Percentiles rank a stretch among this genome's conserved stretches.
Evolutionary conservation across 2,888 invertebrate genomes (phyloP).

Genomic region (Nomada goodeniana): DNA sequence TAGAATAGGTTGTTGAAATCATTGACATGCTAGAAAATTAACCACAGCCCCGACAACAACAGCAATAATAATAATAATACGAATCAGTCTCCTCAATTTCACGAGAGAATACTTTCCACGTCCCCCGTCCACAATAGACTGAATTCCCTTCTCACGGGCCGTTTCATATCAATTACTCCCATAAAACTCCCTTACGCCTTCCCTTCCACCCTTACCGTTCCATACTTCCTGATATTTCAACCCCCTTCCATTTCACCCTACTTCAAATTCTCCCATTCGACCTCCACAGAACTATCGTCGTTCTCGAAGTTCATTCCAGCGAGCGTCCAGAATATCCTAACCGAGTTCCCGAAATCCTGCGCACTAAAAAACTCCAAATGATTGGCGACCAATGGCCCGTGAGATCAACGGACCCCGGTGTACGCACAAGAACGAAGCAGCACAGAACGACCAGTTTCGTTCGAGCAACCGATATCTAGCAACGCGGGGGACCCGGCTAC

Average conservation of each 20-base stretch:
- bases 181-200: too few relatives aligned
- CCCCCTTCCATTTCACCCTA: background rate
- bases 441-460: conserved; percentile 59
- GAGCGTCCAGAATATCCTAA: background rate
- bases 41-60: too few relatives aligned
- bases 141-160: too few relatives aligned
- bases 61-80: too few relatives aligned
- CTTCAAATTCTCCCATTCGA: background rate
- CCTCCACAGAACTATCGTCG: background rate
- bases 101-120: too few relatives aligned
- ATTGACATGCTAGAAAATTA: too few relatives aligned
- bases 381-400: conserved; percentile 42
- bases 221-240: too few relatives aligned
- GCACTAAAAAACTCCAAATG: conserved; percentile 4
- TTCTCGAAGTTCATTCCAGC: background rate
- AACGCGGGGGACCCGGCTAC: conserved; percentile 4
- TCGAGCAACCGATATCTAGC: conserved; percentile 43
- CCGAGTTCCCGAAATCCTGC: conserved; percentile 29
- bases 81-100: too few relatives aligned
- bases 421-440: conserved; percentile 5
- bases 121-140: too few relatives aligned
- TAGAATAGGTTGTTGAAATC: too few relatives aligned
- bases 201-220: too few relatives aligned
- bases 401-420: background rate
- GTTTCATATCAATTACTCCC: too few relatives aligned